Evolutionary conservation across 1,140 invertebrate genomes (phyloP).

Genomic region (Spodoptera frugiperda): DNA sequence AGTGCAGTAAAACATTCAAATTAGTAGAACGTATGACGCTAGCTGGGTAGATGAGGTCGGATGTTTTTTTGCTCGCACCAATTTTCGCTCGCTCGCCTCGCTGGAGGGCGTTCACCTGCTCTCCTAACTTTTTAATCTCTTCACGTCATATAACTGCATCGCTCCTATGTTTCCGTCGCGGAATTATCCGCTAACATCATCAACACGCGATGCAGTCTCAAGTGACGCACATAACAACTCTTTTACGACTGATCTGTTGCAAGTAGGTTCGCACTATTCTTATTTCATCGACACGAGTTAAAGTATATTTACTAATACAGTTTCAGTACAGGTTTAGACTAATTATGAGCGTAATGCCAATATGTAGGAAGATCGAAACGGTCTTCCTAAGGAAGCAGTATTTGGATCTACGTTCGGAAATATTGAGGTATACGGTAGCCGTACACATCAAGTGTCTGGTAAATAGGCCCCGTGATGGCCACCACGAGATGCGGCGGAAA

Average conservation of each 20-base stretch:
- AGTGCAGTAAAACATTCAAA: conserved; percentile 28
- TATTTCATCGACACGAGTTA: no score
- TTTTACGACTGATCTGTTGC: no score
- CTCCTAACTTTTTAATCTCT: conserved; percentile 65
- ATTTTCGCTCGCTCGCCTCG: conserved; percentile 57
- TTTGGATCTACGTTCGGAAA: conserved; percentile 8
- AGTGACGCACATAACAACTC: not conserved
- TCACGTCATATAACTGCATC: conserved; percentile 55
- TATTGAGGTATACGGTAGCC: conserved; percentile 25
- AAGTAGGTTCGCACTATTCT: no score
- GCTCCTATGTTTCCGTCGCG: conserved; percentile 15
- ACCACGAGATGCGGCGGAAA: conserved; percentile 21
- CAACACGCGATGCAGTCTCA: not conserved
- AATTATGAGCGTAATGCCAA: not conserved
- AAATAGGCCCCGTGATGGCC: conserved; percentile 58
- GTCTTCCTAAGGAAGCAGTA: conserved; percentile 3
- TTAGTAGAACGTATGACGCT: conserved; percentile 33
- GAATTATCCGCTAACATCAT: conserved; percentile 24
- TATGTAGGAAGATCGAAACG: not conserved
- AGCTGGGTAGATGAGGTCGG: conserved; percentile 34
- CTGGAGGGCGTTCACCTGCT: conserved; percentile 61
- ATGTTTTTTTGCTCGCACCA: conserved; percentile 54
- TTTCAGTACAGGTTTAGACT: not conserved
- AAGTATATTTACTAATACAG: no score
- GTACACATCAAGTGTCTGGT: conserved; percentile 50